Evolutionary conservation across 92 coral and sea anemone species (phyloP), one percentile per base, ranked within the genome.

Genomic region (Heteractis magnifica): DNA sequence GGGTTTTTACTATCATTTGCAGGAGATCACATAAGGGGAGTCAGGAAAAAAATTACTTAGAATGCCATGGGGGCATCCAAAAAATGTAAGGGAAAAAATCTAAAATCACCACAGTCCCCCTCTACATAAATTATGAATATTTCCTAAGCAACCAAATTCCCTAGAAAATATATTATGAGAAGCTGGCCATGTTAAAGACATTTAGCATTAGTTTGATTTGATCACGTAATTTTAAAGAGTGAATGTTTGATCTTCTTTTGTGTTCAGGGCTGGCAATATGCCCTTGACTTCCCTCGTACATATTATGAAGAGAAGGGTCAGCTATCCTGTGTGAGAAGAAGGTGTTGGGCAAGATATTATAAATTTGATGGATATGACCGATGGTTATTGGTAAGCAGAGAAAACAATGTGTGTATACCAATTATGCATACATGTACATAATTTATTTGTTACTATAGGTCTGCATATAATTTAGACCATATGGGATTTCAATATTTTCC

Each of bases 181-280:
- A 34, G 44, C 44, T 34, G 44, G 3, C 44, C 44, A 34, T 34
- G 44, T 34, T 34, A 34, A 34, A 34, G 44, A 34, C 44, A 34
- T 34, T 34, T 34, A 34, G 44, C 44, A 34, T 0, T 34, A 34
- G 44, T 34, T 34, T 34, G 44, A 34, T 13, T 55, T 55, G 10
- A 55, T 55, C 14, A 9, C 10, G 59, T 8, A 8, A 55, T 55
- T 55, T 55, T 55, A 55, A 55, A 13, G 59, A 9, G 11, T 55
- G 59, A 53, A 53, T 7, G 59, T 13, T 55, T 55, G 59, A 55
- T 13, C 56, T n/a, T 3, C n/a, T 81, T 41, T 4, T 72, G 70
- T 62, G 8, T 65, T 75, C n/a, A 93, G 99, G 99, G 99, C 49
- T 97, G 99, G 99, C 95, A 97, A 71, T 97, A 97, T 92, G 99